Base-by-base conservation (phyloP, 64 coral and sea anemone genomes). In the Stichodactyla mertensii region DNA sequence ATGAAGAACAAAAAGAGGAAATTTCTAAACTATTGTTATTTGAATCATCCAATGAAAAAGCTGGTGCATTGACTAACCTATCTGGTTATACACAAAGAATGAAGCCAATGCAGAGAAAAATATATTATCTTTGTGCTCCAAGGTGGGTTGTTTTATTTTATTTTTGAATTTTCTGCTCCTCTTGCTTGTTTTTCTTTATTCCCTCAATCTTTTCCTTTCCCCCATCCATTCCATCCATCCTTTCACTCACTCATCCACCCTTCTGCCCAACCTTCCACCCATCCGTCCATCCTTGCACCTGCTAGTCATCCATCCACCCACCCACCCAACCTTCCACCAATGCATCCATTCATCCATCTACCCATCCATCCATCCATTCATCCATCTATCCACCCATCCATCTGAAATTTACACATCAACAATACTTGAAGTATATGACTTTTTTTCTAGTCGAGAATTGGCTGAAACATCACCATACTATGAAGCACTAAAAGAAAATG, bases 401-500 rank as follows among this genome's bases (percentile, higher is more conserved):
- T 45, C 22, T 7, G 0, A 66, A n/a, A 13, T 66, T 6, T n/a
- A 9, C 18, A 66, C 19, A 3, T 20, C 22, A 7, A 7, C 4
- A 66, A n/a, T 13, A 66, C 0, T 66, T 9, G 22, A 66, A 10
- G 6, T 23, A 23, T 66, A 16, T 52, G 15, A 31, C 2, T 79
- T 52, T 27, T 45, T 64, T 93, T 86, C n/a, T 55, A 97, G 94
- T 66, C 94, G 94, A 51, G 94, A 97, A n/a, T 77, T 97, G 27
- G 94, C 94, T 52, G 91, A 93, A 57, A 93, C 94, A n/a, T 97
- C 94, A n/a, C 91, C 94, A 6, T 97, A 97, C 88, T 97, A 90
- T 64, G 94, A 97, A 15, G 86, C 88, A 12, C 61, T 97, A 54
- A 93, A 97, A 55, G 82, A 97, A 61, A 90, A 90, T 78, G 88